These are phyloP conservation scores for Philaethria dido DNA, from an alignment of 2,888 invertebrate genomes.

Conservation along the genomic window DNA sequence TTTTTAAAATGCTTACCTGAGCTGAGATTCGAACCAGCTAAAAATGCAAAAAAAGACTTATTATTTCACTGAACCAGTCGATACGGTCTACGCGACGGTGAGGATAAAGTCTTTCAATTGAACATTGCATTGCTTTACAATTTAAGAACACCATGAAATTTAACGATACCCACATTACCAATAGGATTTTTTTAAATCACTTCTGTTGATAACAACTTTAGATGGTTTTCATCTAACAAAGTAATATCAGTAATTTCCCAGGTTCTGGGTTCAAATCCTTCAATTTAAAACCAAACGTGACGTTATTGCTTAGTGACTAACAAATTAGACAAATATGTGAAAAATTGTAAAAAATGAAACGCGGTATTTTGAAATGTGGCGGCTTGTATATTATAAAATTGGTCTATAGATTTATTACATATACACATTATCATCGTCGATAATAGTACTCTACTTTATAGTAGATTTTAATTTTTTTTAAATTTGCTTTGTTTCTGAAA, in stretches of 20 bases:
- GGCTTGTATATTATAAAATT: too few species aligned
- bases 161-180: neutral
- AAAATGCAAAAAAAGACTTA: constrained; percentile 9
- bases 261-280: neutral
- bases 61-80: neutral
- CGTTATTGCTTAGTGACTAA: neutral
- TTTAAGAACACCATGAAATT: constrained; percentile 1
- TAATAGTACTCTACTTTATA: too few species aligned
- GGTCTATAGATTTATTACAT: too few species aligned
- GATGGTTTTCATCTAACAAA: too few species aligned
- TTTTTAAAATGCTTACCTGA: constrained; percentile 10
- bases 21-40: constrained; percentile 18
- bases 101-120: neutral
- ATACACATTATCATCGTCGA: too few species aligned
- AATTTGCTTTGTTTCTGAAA: too few species aligned
- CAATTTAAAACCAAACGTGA: too few species aligned
- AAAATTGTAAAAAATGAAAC: too few species aligned
- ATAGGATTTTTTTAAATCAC: too few species aligned
- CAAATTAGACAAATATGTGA: neutral
- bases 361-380: too few species aligned
- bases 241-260: neutral
- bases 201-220: too few species aligned
- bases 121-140: constrained; percentile 3
- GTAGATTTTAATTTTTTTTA: too few species aligned
- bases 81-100: neutral